phyloP scores from a whole-genome alignment of 2,888 invertebrate species.

The Xestoiulus laeticollis region DNA sequence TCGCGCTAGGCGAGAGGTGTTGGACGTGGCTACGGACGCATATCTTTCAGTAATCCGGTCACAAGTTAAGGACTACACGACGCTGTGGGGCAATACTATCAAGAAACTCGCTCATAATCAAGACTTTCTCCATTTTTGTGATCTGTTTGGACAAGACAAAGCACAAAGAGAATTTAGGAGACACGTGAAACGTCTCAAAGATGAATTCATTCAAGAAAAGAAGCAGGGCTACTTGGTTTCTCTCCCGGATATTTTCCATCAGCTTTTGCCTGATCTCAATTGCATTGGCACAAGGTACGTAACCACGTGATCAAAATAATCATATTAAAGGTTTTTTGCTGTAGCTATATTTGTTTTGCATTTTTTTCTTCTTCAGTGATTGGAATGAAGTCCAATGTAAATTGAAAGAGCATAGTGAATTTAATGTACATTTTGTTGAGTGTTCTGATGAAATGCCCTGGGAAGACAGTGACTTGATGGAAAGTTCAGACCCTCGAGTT shows the following conservation, averaged over 20 bases:
- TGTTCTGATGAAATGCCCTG: conserved; percentile 80
- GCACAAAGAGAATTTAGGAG: conserved; percentile 80
- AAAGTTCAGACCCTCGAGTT: conserved; percentile 77
- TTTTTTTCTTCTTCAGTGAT: conserved; percentile 71
- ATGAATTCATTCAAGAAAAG: conserved; percentile 80
- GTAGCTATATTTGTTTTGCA: not conserved
- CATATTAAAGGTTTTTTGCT: conserved; percentile 31
- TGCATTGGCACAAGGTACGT: conserved; percentile 72
- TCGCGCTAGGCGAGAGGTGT: conserved; percentile 82
- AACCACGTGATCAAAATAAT: conserved; percentile 57
- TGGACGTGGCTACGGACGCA: conserved; percentile 90
- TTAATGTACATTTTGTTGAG: conserved; percentile 90
- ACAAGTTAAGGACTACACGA: conserved; percentile 73
- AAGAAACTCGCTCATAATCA: conserved; percentile 86
- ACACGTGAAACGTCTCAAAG: conserved; percentile 81
- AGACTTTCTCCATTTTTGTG: conserved; percentile 86
- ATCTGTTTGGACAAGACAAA: conserved; percentile 86
- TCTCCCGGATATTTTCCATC: conserved; percentile 79
- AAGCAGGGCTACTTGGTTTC: conserved; percentile 80
- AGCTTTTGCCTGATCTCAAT: conserved; percentile 80
- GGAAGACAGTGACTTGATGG: conserved; percentile 77
- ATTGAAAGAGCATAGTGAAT: conserved; percentile 90
- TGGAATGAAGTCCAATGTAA: conserved; percentile 89
- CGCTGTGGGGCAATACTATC: conserved; percentile 85
- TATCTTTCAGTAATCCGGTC: conserved; percentile 85